Conservation (phyloP, 1,140 invertebrate species). For the Lordiphosa mommai region DNA sequence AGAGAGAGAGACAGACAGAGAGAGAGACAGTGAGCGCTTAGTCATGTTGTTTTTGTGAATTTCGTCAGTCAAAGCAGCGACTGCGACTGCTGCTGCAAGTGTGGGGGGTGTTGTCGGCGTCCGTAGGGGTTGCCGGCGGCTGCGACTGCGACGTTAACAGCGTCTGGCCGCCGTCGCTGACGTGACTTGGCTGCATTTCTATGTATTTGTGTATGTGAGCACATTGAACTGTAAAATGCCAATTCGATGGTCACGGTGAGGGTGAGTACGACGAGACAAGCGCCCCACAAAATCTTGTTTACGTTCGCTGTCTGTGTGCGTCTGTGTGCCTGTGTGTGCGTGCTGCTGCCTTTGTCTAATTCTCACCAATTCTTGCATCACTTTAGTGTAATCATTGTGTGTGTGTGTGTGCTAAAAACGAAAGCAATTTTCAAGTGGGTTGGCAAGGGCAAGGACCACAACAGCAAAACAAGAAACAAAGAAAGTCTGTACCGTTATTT, state of each 20-base stretch:
- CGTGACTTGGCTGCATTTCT: slow-evolving; percentile 28
- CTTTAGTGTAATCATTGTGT: slow-evolving; percentile 62
- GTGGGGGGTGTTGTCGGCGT: slow-evolving; percentile 32
- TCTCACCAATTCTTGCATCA: slow-evolving; percentile 68
- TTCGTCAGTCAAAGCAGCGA: slow-evolving; percentile 54
- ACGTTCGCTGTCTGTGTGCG: slow-evolving; percentile 25
- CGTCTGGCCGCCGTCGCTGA: slow-evolving; percentile 55
- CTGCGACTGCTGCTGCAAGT: slow-evolving; percentile 30
- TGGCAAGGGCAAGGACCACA: slow-evolving; percentile 62
- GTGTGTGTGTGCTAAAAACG: slow-evolving; percentile 60
- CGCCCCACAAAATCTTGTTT: slow-evolving; percentile 48
- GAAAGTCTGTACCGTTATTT: slow-evolving; percentile 26
- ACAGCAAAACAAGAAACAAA: slow-evolving; percentile 36
- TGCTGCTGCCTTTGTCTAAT: slow-evolving; percentile 46
- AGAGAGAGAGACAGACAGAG: slow-evolving; percentile 3
- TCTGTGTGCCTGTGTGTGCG: slow-evolving; percentile 17
- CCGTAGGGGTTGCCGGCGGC: slow-evolving; percentile 71
- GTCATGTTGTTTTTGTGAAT: slow-evolving; percentile 74
- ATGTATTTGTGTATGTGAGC: slow-evolving; percentile 40
- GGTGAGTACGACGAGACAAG: slow-evolving; percentile 41
- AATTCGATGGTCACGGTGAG: slow-evolving; percentile 72
- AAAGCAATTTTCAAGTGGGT: slow-evolving; percentile 41
- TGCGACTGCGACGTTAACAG: slow-evolving; percentile 56
- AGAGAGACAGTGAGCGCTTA: slow-evolving; percentile 44
- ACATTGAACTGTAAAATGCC: slow-evolving; percentile 76